Evolutionary conservation across 2,888 invertebrate genomes (phyloP), one percentile per base, ranked within the genome.

Genomic region (Timema podura): DNA sequence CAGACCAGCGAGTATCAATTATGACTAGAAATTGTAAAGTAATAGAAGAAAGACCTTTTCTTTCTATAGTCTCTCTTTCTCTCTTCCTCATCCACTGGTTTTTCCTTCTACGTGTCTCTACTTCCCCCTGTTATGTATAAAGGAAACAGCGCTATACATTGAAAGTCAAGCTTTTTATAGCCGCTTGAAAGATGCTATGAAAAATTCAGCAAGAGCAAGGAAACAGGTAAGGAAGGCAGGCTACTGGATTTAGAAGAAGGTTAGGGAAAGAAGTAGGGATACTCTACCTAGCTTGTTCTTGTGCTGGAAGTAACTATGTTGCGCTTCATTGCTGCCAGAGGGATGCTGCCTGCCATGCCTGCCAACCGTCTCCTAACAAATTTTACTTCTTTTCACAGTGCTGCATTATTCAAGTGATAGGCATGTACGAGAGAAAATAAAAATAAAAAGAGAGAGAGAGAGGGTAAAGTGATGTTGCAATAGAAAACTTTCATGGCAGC

Each of bases 1-100:
- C 30, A 30, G 16, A 57, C 30, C 59, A 15, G 59, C 71, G 51
- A 6, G 64, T 71, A 73, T 73, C 73, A 73, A 73, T 73, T 73
- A 73, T 71, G 73, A 70, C 70, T 67, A 64, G 68, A 73, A 73
- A 73, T 73, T 68, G 71, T 68, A 71, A 73, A 73, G 71, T 71
- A 73, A 73, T 71, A 73, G 73, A 73, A 73, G 71, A 71, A 73
- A 73, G 73, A 48, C 69, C 68, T 68, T 68, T 71, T 57, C 65
- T 66, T 48, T 70, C 54, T n/a, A 46, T 30, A 30, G 8, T 48
- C 64, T 64, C 64, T 61, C 61, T 61, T 11, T 10, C 16, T 15
- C 3, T 61, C 61, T 61, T 45, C 30, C 57, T 13, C 57, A 5
- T 9, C n/a, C 51, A n/a, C n/a, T n/a, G 11, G 51, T 51, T 51